Evolutionary conservation across 2,113 vertebrate genomes (phyloP).

Genomic region (Cryptotis parvus): DNA sequence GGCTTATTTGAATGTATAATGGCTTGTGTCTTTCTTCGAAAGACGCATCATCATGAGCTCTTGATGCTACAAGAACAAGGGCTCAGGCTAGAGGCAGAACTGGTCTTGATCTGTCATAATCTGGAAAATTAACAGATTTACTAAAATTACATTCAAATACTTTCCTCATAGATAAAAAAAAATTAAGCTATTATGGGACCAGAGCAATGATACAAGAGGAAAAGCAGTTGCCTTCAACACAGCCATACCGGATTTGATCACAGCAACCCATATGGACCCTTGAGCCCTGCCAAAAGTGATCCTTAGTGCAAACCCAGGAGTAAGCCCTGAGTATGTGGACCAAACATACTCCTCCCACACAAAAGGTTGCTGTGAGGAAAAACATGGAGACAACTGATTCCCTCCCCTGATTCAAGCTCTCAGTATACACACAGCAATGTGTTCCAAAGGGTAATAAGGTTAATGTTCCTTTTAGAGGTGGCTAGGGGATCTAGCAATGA

Average conservation of each 20-base stretch:
- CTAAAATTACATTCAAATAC: background rate
- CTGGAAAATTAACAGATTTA: background rate
- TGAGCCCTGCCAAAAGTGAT: no score
- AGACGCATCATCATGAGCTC: background rate
- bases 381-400: background rate
- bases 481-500: background rate
- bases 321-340: no score
- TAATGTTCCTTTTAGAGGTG: background rate
- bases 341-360: no score
- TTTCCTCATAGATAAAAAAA: background rate
- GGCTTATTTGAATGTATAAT: constrained; percentile 7
- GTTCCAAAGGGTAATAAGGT: background rate
- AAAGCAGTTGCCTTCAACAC: no score
- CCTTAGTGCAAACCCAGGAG: no score
- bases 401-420: background rate
- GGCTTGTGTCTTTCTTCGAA: background rate
- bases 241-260: background rate
- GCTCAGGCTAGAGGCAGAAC: background rate
- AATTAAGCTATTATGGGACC: background rate
- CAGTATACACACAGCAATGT: background rate
- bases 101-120: background rate
- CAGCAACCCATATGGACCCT: no score
- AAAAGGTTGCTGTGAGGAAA: background rate
- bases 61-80: background rate
- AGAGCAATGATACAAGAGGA: no score